Percentiles rank a stretch among this genome's conserved stretches.
Conservation (phyloP, 1,140 invertebrate genomes). For the Drosophila takahashii region DNA sequence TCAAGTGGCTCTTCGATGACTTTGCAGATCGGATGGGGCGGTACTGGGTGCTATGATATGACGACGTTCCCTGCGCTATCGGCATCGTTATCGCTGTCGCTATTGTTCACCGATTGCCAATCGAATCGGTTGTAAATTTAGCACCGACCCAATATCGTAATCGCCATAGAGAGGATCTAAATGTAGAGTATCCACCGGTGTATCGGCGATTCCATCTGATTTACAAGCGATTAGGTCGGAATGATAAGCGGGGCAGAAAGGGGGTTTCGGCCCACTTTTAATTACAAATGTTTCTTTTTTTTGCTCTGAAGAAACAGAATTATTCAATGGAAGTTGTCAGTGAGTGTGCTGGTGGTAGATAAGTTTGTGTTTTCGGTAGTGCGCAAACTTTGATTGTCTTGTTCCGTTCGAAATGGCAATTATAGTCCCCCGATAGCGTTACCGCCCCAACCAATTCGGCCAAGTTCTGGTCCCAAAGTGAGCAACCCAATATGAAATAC, state of each 20-base stretch:
- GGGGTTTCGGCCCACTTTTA: constrained; percentile 2
- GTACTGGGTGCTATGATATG: neutral
- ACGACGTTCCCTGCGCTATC: neutral
- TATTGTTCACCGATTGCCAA: constrained; percentile 1
- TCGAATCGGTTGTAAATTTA: constrained; percentile 21
- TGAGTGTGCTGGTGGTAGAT: constrained; percentile 1
- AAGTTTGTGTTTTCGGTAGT: constrained; percentile 26
- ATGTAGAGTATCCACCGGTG: neutral
- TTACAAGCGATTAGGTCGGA: constrained; percentile 65
- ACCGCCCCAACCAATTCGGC: neutral
- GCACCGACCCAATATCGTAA: neutral
- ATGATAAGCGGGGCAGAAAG: neutral
- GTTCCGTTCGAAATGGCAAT: constrained; percentile 14
- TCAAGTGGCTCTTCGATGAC: neutral
- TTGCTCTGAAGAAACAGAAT: neutral
- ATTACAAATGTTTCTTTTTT: constrained; percentile 23
- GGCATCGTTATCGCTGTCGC: neutral
- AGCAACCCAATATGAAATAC: neutral
- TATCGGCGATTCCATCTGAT: constrained; percentile 45
- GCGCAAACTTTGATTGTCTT: constrained; percentile 49
- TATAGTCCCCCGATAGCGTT: constrained; percentile 3
- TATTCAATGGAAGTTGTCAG: constrained; percentile 10
- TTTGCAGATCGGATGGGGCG: neutral
- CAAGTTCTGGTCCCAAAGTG: neutral
- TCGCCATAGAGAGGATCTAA: neutral